Base-by-base conservation (phyloP, 2,888 invertebrate species). In the Mimumesa dahlbomi region DNA sequence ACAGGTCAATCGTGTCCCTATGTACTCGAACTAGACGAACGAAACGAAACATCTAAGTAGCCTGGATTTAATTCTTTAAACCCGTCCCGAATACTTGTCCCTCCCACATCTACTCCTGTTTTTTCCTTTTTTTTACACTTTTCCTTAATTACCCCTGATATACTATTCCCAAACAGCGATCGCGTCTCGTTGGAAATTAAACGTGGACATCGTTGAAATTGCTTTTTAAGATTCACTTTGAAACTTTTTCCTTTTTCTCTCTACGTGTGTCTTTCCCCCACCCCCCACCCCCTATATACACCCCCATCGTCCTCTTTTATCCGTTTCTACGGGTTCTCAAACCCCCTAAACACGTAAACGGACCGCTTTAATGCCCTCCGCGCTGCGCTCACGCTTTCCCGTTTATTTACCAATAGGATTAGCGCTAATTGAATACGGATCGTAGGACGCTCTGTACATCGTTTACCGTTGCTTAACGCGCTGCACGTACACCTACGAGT, bases 341-440 rank as follows among this genome's bases (percentile, higher is more conserved):
- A 4, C 31, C 13, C 22, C 21, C 13, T 40, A 16, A 29, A 43
- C 42, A 18, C 56, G 46, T 34, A 43, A 16, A 21, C 40, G 40
- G 2, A 13, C n/a, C 40, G 38, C 38, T 50, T 38, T 36, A 67
- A 61, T 13, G 21, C 46, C 13, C 16, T 14, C 1, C 19, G 22
- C n/a, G 29, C 40, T 18, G 19, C 19, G 43, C 62, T 46, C 62
- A 72, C 65, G 54, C 72, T 38, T 56, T 66, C 25, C 53, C 64
- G 68, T 71, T 83, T 70, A 78, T 82, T 79, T 75, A 57, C 52
- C 73, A 75, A 80, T 82, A 63, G 75, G 75, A 84, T 84, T 84
- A 84, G 50, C 61, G 69, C 58, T 84, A 84, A 84, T 84, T 82
- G 81, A 81, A 84, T 84, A 82, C 79, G 74, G 78, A 79, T 84